A percentile compares a stretch with the other conserved stretches of the same genome.
Conservation (phyloP, 2,888 invertebrate species). For the Clepsis dumicolana region DNA sequence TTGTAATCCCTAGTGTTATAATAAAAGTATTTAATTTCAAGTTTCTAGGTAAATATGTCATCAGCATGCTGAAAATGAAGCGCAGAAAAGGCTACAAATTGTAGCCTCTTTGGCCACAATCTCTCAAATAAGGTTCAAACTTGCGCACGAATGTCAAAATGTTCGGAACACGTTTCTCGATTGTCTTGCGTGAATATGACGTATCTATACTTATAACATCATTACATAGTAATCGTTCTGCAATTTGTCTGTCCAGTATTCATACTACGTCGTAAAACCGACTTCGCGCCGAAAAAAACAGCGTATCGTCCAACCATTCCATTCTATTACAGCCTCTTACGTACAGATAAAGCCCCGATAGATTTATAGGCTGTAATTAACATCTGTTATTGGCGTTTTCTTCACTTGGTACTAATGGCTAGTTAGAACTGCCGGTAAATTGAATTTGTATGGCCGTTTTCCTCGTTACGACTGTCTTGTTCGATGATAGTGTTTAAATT, state of each 20-base stretch:
- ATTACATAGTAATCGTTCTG: too few relatives aligned
- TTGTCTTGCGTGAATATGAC: too few relatives aligned
- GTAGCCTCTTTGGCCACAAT: too few relatives aligned
- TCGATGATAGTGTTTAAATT: not conserved
- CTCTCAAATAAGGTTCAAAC: too few relatives aligned
- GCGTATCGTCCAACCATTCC: slow-evolving; percentile 8
- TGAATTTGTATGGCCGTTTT: slow-evolving; percentile 17
- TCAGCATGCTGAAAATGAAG: too few relatives aligned
- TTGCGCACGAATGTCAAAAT: too few relatives aligned
- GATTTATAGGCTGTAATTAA: slow-evolving; percentile 38
- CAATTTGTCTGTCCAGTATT: not conserved
- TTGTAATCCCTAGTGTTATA: too few relatives aligned
- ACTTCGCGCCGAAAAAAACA: slow-evolving; percentile 4
- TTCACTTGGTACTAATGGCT: slow-evolving; percentile 28
- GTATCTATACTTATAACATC: too few relatives aligned
- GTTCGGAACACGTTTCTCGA: too few relatives aligned
- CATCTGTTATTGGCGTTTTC: slow-evolving; percentile 41
- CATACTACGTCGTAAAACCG: not conserved
- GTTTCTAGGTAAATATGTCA: too few relatives aligned
- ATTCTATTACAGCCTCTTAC: slow-evolving; percentile 38
- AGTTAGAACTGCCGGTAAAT: slow-evolving; percentile 25
- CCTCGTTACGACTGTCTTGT: slow-evolving; percentile 12
- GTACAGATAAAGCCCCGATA: slow-evolving; percentile 19
- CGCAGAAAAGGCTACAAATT: too few relatives aligned
- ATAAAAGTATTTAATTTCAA: too few relatives aligned